These are phyloP conservation scores for Rattus rattus DNA, from an alignment of 2,113 vertebrate species.

Conservation along the genomic window DNA sequence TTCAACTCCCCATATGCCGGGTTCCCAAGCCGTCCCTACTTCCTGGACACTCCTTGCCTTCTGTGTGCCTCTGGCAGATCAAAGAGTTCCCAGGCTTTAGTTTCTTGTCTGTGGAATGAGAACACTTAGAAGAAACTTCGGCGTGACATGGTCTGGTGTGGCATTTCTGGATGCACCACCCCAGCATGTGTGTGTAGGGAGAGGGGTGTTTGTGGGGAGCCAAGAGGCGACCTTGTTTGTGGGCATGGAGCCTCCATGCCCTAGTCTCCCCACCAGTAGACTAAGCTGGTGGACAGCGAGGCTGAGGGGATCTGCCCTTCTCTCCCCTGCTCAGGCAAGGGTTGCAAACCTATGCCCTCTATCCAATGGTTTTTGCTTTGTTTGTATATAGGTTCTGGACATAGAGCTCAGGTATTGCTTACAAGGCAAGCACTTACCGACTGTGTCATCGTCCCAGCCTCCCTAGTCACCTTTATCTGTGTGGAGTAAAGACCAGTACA, in stretches of 20 bases:
- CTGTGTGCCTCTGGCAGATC: not conserved
- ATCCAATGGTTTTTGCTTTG: not conserved
- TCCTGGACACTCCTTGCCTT: not conserved
- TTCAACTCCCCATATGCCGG: too few species aligned
- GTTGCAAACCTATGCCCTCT: not conserved
- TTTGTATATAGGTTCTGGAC: not conserved
- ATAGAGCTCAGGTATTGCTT: not conserved
- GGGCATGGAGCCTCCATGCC: not conserved
- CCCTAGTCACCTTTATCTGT: not conserved
- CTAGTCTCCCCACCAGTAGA: too few species aligned
- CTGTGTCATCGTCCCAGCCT: not conserved
- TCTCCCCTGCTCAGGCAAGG: not conserved
- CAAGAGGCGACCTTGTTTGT: not conserved
- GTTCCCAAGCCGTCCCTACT: too few species aligned
- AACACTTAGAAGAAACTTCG: not conserved
- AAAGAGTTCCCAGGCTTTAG: not conserved
- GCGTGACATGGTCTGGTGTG: accelerated
- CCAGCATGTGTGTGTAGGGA: not conserved
- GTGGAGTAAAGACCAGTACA: not conserved
- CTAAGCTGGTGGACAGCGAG: not conserved
- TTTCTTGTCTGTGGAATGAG: not conserved
- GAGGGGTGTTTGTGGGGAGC: not conserved
- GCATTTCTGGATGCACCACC: accelerated
- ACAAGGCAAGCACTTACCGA: not conserved
- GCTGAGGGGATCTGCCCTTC: not conserved